These are phyloP conservation scores for Gobiocypris rarus DNA, from an alignment of 2,113 vertebrate genomes.

Conservation along the genomic window DNA sequence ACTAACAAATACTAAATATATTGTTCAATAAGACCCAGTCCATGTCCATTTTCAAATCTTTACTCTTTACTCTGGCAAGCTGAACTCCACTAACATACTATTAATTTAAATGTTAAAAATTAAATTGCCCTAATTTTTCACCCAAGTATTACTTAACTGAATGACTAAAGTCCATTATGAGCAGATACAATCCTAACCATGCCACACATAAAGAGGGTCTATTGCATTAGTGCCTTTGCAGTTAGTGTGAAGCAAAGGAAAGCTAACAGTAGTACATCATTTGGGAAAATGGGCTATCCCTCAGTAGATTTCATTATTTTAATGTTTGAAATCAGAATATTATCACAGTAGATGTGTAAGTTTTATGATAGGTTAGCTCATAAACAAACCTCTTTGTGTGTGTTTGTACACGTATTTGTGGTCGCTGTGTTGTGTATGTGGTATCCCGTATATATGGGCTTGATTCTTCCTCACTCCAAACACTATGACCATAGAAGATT, in stretches of 20 bases:
- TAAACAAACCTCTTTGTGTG: slow-evolving; percentile 43
- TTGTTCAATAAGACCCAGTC: neutral
- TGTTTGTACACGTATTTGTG: slow-evolving; percentile 22
- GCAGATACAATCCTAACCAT: neutral
- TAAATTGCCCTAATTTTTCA: neutral
- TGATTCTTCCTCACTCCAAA: slow-evolving; percentile 44
- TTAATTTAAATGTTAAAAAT: neutral
- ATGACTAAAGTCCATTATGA: slow-evolving; percentile 3
- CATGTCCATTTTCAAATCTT: neutral
- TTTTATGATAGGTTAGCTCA: neutral
- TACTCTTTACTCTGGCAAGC: neutral
- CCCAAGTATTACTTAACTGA: neutral
- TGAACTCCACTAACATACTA: neutral
- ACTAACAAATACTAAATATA: slow-evolving; percentile 7
- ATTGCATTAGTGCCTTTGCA: neutral
- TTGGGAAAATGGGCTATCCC: neutral
- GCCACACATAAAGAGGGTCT: neutral
- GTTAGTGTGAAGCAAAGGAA: neutral
- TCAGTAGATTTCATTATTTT: neutral
- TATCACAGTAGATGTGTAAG: neutral
- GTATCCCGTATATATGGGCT: slow-evolving; percentile 14
- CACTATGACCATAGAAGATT: slow-evolving; percentile 52
- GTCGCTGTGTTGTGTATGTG: slow-evolving; percentile 31
- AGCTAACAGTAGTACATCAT: neutral
- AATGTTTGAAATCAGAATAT: neutral